Base-by-base conservation (phyloP, 1,140 invertebrate species). In the Scylla paramamosain region DNA sequence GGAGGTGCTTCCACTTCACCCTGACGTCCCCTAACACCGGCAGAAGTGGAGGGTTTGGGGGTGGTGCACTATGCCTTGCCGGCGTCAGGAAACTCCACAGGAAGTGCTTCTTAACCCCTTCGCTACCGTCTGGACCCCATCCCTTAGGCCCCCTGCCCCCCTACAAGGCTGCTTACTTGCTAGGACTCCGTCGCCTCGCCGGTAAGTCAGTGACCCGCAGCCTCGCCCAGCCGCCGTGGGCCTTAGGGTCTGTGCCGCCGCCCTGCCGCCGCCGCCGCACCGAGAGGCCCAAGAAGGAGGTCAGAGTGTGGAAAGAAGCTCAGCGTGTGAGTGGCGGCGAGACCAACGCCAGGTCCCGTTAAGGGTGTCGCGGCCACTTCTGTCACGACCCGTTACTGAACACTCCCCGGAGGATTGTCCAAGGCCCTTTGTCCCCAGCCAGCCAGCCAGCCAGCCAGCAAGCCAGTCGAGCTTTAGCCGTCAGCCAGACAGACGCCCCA, bases 281-380 rank as follows among this genome's bases (percentile, higher is more conserved):
- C 20, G 67, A n/a, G 67, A n/a, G 67, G 67, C 67, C 8, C 6
- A 0, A 77, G 67, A 77, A 77, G 67, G 67, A 77, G 67, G 67
- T 77, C 67, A 77, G 67, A n/a, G 67, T 77, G 20, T 77, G 67
- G 67, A 77, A 77, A n/a, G 67, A 77, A n/a, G 67, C 67, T 77
- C 20, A 77, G 67, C 52, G 67, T 20, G 67, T 25, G 20, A 7
- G 67, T n/a, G 67, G 67, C 6, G 67, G 67, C 12, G 67, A 59
- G 52, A 59, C 52, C 52, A 59, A 59, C 52, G 16, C 10, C 52
- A 59, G 52, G 52, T 59, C 52, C 52, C 52, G 52, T 59, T 59
- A 59, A 59, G 52, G 52, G 16, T 12, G 10, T 12, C 16, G 12
- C 12, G 12, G 52, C 12, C 52, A 12, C 12, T 12, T 59, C 52